Percentiles rank a stretch among this genome's conserved stretches.
Conservation (phyloP, 2,113 vertebrate species). For the Mustelus asterias region DNA sequence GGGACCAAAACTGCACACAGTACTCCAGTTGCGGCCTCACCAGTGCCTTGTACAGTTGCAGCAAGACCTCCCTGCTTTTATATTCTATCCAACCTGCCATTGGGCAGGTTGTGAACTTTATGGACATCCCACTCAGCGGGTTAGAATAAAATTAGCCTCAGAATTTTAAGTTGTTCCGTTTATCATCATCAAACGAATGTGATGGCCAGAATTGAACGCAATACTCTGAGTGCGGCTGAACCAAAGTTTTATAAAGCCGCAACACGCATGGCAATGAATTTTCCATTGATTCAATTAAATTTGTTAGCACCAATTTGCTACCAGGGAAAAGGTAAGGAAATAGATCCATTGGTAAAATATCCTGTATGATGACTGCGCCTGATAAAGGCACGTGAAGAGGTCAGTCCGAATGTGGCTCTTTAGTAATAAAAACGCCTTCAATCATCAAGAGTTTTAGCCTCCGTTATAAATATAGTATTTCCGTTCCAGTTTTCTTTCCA, state of each 20-base stretch:
- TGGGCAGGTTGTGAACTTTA: neutral
- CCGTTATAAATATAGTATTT: neutral
- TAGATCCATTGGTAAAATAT: neutral
- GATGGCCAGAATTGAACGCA: no score
- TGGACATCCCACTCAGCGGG: neutral
- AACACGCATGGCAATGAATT: neutral
- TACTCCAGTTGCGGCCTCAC: no score
- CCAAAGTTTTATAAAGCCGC: no score
- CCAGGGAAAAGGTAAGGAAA: neutral
- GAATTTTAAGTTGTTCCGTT: neutral
- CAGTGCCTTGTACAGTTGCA: no score
- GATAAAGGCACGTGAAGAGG: neutral
- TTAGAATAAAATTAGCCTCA: neutral
- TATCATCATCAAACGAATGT: neutral
- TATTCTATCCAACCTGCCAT: no score
- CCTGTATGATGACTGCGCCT: neutral
- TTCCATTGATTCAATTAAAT: neutral
- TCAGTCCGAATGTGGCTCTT: neutral
- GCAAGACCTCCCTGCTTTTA: no score
- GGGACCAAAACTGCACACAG: no score
- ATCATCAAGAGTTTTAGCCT: neutral
- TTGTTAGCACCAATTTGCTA: neutral
- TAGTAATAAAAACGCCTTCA: neutral
- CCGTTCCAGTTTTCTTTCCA: no score
- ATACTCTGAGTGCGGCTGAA: no score